These are phyloP conservation scores for Bombus affinis DNA, from an alignment of 1,140 invertebrate genomes.

Conservation along the genomic window DNA sequence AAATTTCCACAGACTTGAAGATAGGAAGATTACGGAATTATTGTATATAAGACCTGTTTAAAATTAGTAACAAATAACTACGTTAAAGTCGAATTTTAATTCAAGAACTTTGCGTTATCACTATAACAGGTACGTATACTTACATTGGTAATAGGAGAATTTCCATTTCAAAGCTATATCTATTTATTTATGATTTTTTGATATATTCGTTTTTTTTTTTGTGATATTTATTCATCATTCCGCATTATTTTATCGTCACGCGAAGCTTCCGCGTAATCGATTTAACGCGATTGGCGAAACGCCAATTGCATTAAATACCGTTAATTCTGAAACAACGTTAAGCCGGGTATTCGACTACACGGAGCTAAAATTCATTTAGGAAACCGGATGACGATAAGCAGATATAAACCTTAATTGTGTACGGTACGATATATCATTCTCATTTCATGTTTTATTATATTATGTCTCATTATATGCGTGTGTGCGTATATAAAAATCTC, in stretches of 20 bases:
- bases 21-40: not conserved
- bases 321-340: conserved; percentile 30
- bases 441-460: not conserved
- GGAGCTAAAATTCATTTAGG: conserved; percentile 30
- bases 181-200: not conserved
- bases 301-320: conserved; percentile 33
- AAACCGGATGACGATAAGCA: not conserved
- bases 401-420: not conserved
- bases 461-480: not conserved
- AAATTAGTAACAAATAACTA: not conserved
- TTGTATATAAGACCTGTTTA: no score
- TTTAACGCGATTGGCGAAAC: conserved; percentile 26
- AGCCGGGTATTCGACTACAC: not conserved
- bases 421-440: not conserved
- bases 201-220: not conserved
- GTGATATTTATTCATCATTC: not conserved
- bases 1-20: not conserved
- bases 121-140: no score
- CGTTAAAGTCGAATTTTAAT: not conserved
- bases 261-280: conserved; percentile 2
- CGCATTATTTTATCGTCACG: not conserved
- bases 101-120: not conserved
- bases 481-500: no score
- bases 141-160: not conserved
- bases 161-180: not conserved